Evolutionary conservation across 2,888 invertebrate species (phyloP), one percentile per base, ranked within the genome.

Genomic region (Caenorhabditis imperialis): DNA sequence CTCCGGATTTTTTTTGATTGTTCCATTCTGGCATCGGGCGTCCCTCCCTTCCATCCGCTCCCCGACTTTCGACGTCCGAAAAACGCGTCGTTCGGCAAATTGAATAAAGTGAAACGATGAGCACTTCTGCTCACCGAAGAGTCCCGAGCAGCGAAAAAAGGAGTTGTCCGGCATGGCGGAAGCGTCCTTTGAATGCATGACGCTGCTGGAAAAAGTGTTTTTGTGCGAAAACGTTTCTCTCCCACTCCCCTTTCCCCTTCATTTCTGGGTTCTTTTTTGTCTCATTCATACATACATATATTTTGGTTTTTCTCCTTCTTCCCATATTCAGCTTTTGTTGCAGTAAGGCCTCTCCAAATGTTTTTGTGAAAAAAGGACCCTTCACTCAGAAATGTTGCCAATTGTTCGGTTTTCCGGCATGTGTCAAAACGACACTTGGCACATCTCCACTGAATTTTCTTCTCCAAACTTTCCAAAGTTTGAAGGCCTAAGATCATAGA

Each of bases 61-160:
- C 27, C 50, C 35, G 70, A 71, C 70, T 71, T 71, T 55, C 38
- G 55, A 8, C 42, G 67, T 58, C 51, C 37, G 18, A 61, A 60
- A 48, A 60, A 61, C 58, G 54, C 42, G 48, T 70, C 45, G 70
- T 62, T 63, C 71, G n/a, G 45, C 50, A 63, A 71, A 71, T 71
- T 71, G 70, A 71, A 71, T 63, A 53, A 63, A 62, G 47, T 63
- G 57, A 63, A 62, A 71, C 70, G 61, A 71, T 65, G 57, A 65
- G 65, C 50, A 57, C 55, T 65, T 42, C 47, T 63, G 45, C 55
- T 50, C 37, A 37, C 38, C 51, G 61, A 40, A 23, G 51, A 61
- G 61, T 25, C 40, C 51, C 47, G 35, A 30, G 30, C 30, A 30
- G 7, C 33, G 57, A 47, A 57, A 57, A 67, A 57, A 51, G 50